Evolutionary conservation across 2,888 invertebrate genomes (phyloP).

Genomic region (Eurytoma californica): DNA sequence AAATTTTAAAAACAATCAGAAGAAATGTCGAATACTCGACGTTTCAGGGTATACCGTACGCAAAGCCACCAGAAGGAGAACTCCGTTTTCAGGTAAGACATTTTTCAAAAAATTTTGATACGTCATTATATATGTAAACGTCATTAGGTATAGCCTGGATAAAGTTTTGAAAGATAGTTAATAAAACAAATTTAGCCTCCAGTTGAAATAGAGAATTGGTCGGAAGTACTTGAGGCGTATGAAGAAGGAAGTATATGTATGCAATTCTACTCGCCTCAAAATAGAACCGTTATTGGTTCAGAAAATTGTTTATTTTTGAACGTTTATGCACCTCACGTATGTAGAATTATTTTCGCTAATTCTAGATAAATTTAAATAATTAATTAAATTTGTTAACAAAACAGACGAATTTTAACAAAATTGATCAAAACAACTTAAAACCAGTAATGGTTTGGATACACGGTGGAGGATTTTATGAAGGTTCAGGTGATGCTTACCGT

Average conservation of each 20-base stretch:
- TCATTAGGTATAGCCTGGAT: no score
- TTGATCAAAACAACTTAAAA: constrained; percentile 7
- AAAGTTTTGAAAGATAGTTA: no score
- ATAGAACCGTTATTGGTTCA: constrained; percentile 49
- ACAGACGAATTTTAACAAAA: not conserved
- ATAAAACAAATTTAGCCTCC: not conserved
- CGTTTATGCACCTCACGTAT: constrained; percentile 62
- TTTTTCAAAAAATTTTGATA: no score
- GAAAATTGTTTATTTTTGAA: constrained; percentile 64
- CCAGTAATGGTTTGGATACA: constrained; percentile 39
- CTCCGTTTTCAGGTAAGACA: no score
- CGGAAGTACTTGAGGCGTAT: constrained; percentile 51
- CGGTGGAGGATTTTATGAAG: constrained; percentile 15
- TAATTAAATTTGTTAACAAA: not conserved
- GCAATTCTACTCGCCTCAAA: constrained; percentile 50
- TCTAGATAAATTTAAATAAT: not conserved
- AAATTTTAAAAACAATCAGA: no score
- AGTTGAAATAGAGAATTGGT: constrained; percentile 62
- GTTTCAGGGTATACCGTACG: no score
- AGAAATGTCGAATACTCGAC: no score
- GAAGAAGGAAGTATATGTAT: constrained; percentile 56
- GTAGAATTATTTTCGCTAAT: not conserved
- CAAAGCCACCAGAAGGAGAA: no score
- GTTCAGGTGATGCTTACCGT: not conserved
- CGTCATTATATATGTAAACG: not conserved